These are phyloP conservation scores for Neelides folsomi DNA, from an alignment of 2,888 invertebrate species.

Conservation along the genomic window DNA sequence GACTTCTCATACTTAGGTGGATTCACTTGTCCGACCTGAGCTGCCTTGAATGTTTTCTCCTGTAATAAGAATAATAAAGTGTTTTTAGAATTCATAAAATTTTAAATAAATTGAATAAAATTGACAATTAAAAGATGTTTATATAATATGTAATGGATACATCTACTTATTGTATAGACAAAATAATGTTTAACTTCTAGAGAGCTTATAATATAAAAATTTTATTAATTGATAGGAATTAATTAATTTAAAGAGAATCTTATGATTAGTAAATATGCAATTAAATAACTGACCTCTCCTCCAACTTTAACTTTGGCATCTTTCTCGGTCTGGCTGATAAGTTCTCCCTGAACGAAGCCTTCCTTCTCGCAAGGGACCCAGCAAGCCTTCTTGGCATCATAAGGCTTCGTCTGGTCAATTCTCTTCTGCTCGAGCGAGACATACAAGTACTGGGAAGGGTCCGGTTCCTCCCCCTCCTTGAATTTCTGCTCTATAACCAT, in stretches of 20 bases:
- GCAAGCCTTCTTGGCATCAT: conserved; percentile 98
- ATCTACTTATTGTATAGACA: no score
- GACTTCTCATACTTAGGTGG: conserved; percentile 97
- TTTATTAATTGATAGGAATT: no score
- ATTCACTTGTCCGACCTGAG: conserved; percentile 86
- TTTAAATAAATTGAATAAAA: no score
- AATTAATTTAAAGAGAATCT: no score
- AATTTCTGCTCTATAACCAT: conserved; percentile 28
- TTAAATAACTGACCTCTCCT: no score
- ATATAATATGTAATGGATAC: no score
- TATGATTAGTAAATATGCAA: no score
- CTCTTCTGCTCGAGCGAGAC: conserved; percentile 90
- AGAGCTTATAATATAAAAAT: no score
- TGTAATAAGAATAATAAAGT: conserved; percentile 37
- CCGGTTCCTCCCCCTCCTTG: conserved; percentile 52
- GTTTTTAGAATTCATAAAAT: neutral
- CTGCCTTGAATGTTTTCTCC: conserved; percentile 93
- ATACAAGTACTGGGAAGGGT: conserved; percentile 88
- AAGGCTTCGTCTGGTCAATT: conserved; percentile 95
- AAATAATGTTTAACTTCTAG: no score
- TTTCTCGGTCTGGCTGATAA: conserved; percentile 51
- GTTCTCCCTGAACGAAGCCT: conserved; percentile 91
- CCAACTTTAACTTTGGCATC: no score
- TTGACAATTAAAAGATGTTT: no score
- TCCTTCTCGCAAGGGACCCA: conserved; percentile 99